phyloP scores from a whole-genome alignment of 2,797 vertebrate species.

The Otolemur crassicaudatus region DNA sequence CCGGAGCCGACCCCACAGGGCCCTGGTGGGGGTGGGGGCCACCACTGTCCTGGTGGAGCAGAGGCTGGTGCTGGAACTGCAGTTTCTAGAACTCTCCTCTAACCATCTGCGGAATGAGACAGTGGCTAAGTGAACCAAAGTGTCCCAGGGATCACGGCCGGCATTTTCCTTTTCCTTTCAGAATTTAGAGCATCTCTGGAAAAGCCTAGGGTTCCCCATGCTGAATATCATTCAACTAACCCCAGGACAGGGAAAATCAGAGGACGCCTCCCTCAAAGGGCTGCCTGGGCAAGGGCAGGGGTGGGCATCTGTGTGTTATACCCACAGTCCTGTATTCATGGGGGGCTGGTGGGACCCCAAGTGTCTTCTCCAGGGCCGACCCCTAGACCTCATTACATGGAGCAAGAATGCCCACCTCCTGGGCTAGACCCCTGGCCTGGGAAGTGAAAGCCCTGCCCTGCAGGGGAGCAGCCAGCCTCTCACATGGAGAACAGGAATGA shows the following conservation, averaged over 20 bases:
- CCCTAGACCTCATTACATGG: no score
- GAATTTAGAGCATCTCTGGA: not conserved
- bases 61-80: not conserved
- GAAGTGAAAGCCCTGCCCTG: not conserved
- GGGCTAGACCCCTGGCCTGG: no score
- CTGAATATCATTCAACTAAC: not conserved
- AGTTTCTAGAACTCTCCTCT: not conserved
- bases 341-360: no score
- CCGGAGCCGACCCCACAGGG: no score
- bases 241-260: not conserved
- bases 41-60: not conserved
- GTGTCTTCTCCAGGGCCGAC: not conserved
- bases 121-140: not conserved
- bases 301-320: no score
- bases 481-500: constrained; percentile 27
- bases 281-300: not conserved
- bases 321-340: not conserved
- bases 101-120: not conserved
- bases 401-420: no score
- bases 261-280: not conserved
- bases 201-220: not conserved
- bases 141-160: not conserved
- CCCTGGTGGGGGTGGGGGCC: not conserved
- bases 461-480: not conserved
- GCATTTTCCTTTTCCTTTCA: not conserved